Percentiles rank a stretch among this genome's conserved stretches.
These are phyloP conservation scores for Lottia scabra DNA, from an alignment of 2,888 invertebrate genomes.

Conservation along the genomic window DNA sequence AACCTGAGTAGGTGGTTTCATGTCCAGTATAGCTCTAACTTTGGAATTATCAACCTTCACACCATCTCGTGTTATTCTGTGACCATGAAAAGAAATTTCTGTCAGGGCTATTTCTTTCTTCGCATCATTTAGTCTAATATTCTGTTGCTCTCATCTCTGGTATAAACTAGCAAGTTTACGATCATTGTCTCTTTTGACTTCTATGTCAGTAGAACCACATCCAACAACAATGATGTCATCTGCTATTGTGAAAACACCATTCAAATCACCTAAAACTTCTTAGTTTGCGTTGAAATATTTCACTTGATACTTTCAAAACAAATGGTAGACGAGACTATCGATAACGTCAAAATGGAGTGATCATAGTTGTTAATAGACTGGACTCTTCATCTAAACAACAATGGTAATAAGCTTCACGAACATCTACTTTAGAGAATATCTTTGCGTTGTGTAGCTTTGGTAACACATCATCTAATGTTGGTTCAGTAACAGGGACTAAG, in stretches of 20 bases:
- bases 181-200: constrained; percentile 15
- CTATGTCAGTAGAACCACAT: constrained; percentile 14
- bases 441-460: constrained; percentile 28
- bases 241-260: constrained; percentile 25
- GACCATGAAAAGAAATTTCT: constrained; percentile 31
- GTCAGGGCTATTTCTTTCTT: constrained; percentile 9
- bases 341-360: constrained; percentile 7
- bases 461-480: constrained; percentile 30
- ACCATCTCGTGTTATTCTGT: constrained; percentile 29
- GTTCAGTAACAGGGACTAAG: constrained; percentile 18
- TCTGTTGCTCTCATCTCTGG: constrained; percentile 16
- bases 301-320: too few species aligned
- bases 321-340: constrained; percentile 30
- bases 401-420: constrained; percentile 34
- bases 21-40: constrained; percentile 28
- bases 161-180: constrained; percentile 11
- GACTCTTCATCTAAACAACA: constrained; percentile 29
- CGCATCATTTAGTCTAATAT: constrained; percentile 25
- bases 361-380: constrained; percentile 31
- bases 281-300: constrained; percentile 31
- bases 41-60: constrained; percentile 30
- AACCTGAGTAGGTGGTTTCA: constrained; percentile 28
- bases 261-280: constrained; percentile 25
- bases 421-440: constrained; percentile 33
- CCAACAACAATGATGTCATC: constrained; percentile 31